Base-by-base conservation (phyloP, 1,140 invertebrate genomes). In the Drosophila oshimai region DNA sequence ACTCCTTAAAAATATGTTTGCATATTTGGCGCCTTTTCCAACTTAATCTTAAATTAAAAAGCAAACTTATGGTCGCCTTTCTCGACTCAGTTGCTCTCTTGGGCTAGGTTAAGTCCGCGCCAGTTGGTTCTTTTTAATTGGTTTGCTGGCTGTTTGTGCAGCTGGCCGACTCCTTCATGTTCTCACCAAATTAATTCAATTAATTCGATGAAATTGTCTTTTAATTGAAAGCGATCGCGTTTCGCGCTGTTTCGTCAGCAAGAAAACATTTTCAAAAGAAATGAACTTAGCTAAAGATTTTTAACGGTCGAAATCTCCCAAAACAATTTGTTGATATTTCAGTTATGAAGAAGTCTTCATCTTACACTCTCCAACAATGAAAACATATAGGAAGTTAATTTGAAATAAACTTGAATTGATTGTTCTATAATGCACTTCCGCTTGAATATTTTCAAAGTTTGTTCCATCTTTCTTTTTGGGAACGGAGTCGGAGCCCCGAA, bases 151-250 rank as follows among this genome's bases (percentile, higher is more conserved):
- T 86, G 75, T 86, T 86, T 86, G 76, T 44, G 80, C 80, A 86
- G 80, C 81, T 86, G 80, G 49, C 58, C 55, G 55, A 45, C 31
- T 54, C 39, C 39, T 24, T 55, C 58, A 57, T 53, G 58, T 69
- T 67, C 62, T 51, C 68, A 45, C 65, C 54, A 42, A 80, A 61
- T 51, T 80, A 86, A 86, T 86, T 86, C 41, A 75, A 86, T 86
- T 86, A 86, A 86, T 87, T 86, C 75, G 81, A 84, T 80, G 33
- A 86, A 86, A 86, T 86, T 87, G 80, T 87, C 80, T 86, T 86
- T 86, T 86, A 86, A 86, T 86, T 86, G 80, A 86, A 87, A 41
- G 50, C 53, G 67, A 80, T 87, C 75, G 61, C 36, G 36, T 75
- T 86, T 64, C 61, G 55, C 72, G 10, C 31, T 62, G 28, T 65